Base-by-base conservation (phyloP, 2,888 invertebrate species). In the Chrysolina oricalcia region DNA sequence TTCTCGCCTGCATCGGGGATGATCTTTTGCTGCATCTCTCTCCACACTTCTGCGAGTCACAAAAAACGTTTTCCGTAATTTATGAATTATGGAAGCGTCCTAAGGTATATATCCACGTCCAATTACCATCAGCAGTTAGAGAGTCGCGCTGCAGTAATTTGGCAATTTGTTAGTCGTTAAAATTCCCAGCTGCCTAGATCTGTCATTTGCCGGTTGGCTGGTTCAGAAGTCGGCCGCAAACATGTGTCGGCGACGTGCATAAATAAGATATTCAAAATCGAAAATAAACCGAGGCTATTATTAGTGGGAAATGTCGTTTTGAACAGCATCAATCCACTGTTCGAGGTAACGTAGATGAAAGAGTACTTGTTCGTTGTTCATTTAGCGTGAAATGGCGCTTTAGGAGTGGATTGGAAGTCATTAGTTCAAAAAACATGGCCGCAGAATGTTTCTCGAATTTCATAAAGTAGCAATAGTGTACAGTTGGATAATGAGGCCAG, bases 91-190 rank as follows among this genome's bases (percentile, higher is more conserved):
- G 74, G 77, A 76, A 75, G 70, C 75, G 67, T 74, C 48, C 70
- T 74, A 75, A 80, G 77, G 85, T 85, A 87, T 88, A 88, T 87
- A 89, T 88, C 88, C 87, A 88, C 89, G 89, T 89, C 89, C 88
- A 89, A 88, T 89, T 89, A 89, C 86, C 87, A 87, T 87, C 86
- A 85, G 85, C 85, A 85, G 87, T 87, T 87, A 85, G 85, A 83
- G 85, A 85, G 86, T 85, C 86, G 84, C 84, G 83, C 84, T 84
- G 85, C 83, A 89, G 88, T 89, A 89, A 89, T 89, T 89, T 88
- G 89, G 88, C 89, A 89, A 89, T 89, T 89, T 89, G 89, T 89
- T 89, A 89, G 89, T 89, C 89, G 89, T 89, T 89, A 89, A 89
- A 88, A 89, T 89, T 89, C 89, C 86, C 89, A 89, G 89, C 89